These are phyloP conservation scores for Sebastes umbrosus DNA, from an alignment of 2,797 vertebrate genomes.

Conservation along the genomic window DNA sequence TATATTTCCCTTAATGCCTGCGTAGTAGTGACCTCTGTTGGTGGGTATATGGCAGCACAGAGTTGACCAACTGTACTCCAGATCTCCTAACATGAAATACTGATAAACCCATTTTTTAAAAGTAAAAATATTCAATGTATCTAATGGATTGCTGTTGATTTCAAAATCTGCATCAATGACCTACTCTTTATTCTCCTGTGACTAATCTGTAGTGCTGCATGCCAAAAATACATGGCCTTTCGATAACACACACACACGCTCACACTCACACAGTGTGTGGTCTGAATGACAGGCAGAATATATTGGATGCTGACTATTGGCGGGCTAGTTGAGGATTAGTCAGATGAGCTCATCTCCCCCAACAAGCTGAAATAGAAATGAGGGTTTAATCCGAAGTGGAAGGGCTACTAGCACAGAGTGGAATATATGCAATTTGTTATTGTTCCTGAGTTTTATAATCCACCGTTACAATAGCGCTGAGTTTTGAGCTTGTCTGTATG, in stretches of 20 bases:
- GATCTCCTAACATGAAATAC: not conserved
- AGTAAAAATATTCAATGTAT: not conserved
- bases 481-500: not conserved
- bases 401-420: slow-evolving; percentile 18
- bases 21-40: slow-evolving; percentile 50
- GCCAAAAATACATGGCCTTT: not conserved
- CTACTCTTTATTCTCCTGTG: not conserved
- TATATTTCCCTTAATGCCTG: not conserved
- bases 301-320: slow-evolving; percentile 69
- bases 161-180: not conserved
- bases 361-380: slow-evolving; percentile 71
- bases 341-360: slow-evolving; percentile 59
- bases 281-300: slow-evolving; percentile 63
- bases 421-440: slow-evolving; percentile 45
- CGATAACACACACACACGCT: not conserved
- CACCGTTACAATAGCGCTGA: not conserved
- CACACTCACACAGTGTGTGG: not conserved
- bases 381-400: slow-evolving; percentile 68
- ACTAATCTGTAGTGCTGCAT: not conserved
- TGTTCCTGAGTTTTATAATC: slow-evolving; percentile 44
- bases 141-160: not conserved
- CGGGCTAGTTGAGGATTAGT: slow-evolving; percentile 73
- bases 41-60: slow-evolving; percentile 6
- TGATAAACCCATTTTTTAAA: not conserved
- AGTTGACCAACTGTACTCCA: not conserved